Evolutionary conservation across 2,797 vertebrate species (phyloP).

Genomic region (Cryptoblepharus egeriae): DNA sequence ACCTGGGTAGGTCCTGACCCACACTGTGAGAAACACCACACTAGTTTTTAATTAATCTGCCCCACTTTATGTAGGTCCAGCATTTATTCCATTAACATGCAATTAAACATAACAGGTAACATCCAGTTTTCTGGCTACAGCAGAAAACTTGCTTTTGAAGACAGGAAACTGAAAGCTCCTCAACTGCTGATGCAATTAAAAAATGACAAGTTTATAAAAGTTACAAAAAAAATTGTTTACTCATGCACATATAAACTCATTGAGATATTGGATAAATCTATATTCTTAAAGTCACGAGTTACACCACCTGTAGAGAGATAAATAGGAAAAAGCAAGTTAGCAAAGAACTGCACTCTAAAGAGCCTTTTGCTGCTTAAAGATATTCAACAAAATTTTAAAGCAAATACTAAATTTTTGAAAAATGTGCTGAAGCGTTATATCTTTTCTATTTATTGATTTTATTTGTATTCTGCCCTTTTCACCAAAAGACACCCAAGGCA

Average conservation of each 20-base stretch:
- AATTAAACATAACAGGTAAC: background rate
- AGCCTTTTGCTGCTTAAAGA: background rate
- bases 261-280: background rate
- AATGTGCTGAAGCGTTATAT: background rate
- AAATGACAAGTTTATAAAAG: background rate
- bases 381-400: conserved; percentile 2
- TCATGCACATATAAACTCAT: background rate
- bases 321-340: background rate
- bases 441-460: no score
- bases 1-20: no score
- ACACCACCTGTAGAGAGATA: background rate
- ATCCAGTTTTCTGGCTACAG: no score
- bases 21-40: no score
- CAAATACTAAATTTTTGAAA: background rate
- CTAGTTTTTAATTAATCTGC: background rate
- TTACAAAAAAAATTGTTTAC: background rate
- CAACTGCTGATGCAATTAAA: background rate
- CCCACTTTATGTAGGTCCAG: background rate
- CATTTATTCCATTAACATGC: background rate
- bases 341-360: background rate
- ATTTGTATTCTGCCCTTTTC: no score
- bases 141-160: no score
- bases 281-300: conserved; percentile 2
- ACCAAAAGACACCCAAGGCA: background rate
- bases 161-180: no score